These are phyloP conservation scores for Balanococcus diminutus DNA, from an alignment of 2,888 invertebrate species.

Conservation along the genomic window DNA sequence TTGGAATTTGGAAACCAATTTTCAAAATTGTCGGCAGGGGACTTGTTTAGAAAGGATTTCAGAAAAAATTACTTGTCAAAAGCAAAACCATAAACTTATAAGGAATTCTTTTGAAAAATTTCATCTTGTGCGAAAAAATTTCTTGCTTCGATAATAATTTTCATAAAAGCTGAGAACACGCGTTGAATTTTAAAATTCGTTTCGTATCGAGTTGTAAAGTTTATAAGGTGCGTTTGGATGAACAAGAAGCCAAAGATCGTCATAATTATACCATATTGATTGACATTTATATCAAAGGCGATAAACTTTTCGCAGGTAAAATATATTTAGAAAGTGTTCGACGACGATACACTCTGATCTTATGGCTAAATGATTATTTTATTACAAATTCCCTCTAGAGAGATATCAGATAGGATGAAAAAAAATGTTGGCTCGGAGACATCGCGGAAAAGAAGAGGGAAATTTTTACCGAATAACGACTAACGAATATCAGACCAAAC, in stretches of 20 bases:
- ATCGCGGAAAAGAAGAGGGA: background rate
- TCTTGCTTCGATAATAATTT: background rate
- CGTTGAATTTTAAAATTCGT: background rate
- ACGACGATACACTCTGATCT: background rate
- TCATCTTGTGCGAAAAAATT: background rate
- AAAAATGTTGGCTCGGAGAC: background rate
- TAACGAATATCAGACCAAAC: background rate
- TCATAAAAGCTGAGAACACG: background rate
- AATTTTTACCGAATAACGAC: background rate
- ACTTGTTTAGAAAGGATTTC: too few species aligned
- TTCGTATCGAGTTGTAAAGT: background rate
- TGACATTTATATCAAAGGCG: conserved; percentile 12
- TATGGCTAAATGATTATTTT: conserved; percentile 20
- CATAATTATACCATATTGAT: background rate
- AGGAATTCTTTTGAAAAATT: background rate
- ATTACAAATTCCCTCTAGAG: background rate
- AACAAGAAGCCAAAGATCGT: background rate
- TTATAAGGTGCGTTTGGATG: background rate
- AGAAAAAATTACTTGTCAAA: background rate
- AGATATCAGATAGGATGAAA: background rate
- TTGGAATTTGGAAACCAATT: too few species aligned
- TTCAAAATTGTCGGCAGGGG: too few species aligned
- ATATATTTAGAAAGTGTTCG: background rate
- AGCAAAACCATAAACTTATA: background rate
- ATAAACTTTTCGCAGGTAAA: background rate